phyloP scores from a whole-genome alignment of 64 coral and sea anemone genomes.

The Porites australiensis region DNA sequence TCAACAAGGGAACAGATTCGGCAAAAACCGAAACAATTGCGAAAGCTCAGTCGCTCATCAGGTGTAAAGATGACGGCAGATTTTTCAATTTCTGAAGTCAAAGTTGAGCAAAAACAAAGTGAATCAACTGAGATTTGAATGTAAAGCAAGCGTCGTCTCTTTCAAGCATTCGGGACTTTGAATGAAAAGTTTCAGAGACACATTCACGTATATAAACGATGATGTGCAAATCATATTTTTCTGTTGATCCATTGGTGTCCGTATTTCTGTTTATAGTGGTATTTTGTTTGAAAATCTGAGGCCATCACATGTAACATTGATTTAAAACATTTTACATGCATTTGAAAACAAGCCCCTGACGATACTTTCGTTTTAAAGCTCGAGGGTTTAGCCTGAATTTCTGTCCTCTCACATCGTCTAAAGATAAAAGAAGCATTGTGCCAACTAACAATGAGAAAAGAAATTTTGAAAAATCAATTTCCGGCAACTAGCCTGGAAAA shows the following conservation, averaged over 20 bases:
- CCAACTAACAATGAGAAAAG: neutral
- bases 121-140: no score
- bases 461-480: neutral
- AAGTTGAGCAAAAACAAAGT: no score
- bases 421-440: conserved; percentile 13
- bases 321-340: no score
- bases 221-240: neutral
- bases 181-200: neutral
- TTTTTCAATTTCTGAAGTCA: no score
- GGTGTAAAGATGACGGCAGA: no score
- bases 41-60: no score
- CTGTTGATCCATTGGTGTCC: neutral
- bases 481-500: neutral
- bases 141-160: no score
- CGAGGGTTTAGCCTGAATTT: conserved; percentile 22
- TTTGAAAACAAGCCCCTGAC: neutral
- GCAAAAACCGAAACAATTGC: no score
- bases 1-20: no score
- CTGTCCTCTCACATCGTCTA: neutral
- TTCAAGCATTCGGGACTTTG: neutral
- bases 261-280: neutral
- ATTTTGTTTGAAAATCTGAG: neutral
- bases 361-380: neutral
- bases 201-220: neutral
- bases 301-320: neutral